These are phyloP conservation scores for Myopa tessellatipennis DNA, from an alignment of 2,888 invertebrate species.

Conservation along the genomic window DNA sequence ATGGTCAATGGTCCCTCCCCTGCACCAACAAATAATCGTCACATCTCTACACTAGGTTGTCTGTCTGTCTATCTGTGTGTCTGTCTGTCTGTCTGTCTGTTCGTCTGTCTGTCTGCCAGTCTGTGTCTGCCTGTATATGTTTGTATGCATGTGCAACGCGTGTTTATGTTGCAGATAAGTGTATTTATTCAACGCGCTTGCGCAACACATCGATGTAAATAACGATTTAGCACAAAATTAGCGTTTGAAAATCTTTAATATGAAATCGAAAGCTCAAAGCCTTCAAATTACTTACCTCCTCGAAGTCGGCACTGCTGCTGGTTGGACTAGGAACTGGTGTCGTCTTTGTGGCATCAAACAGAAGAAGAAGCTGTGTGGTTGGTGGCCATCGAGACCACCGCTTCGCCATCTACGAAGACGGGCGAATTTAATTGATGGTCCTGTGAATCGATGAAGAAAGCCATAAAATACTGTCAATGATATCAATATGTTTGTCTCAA, in stretches of 20 bases:
- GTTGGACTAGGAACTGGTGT: no score
- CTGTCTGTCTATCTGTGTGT: not conserved
- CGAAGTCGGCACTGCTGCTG: no score
- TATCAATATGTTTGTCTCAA: not conserved
- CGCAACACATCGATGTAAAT: conserved; percentile 23
- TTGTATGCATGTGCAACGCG: not conserved
- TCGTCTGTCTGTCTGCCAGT: not conserved
- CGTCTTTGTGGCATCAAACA: no score
- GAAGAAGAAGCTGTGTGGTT: no score
- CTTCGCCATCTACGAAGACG: not conserved
- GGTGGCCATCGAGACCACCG: not conserved
- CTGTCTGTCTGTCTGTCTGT: not conserved
- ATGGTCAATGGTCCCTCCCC: not conserved
- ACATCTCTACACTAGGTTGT: not conserved
- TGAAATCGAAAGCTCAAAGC: conserved; percentile 11
- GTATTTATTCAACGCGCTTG: conserved; percentile 22
- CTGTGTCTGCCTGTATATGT: not conserved
- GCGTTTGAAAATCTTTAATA: conserved; percentile 13
- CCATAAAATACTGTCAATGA: conserved; percentile 5
- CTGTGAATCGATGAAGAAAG: not conserved
- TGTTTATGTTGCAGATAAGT: not conserved
- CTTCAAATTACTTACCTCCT: no score
- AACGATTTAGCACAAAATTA: conserved; percentile 19
- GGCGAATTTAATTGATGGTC: not conserved
- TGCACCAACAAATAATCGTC: not conserved